Evolutionary conservation across 1,140 invertebrate genomes (phyloP), one percentile per base, ranked within the genome.

Genomic region (Aphaenogaster floridana): DNA sequence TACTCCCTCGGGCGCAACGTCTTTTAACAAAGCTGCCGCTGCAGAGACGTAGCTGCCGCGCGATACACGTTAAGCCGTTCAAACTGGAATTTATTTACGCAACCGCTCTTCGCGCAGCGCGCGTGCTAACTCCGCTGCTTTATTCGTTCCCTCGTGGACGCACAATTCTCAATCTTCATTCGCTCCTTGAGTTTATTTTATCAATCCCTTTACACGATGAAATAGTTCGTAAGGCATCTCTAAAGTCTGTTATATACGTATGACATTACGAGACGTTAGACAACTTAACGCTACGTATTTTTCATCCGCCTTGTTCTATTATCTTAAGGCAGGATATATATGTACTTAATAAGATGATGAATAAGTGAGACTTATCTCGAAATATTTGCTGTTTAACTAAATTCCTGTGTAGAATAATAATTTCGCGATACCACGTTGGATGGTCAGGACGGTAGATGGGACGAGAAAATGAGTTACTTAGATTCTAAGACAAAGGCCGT

Each of bases 71-170:
- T 93, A 93, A 90, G 77, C 86, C 79, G 89, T 93, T 91, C 91
- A 92, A 92, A 93, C 87, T 87, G 77, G 92, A 93, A 93, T 93
- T 93, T 93, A 93, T 93, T 92, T 92, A 91, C 59, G 80, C 69
- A 84, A 74, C 59, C 86, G 63, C 28, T 74, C 45, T 50, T 71
- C 48, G 66, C 48, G 66, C 36, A 66, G 36, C 39, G 42, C 39
- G 69, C 59, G 68, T 57, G 17, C 48, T 21, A 36, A 63, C 76
- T 78, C 57, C 61, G 45, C 57, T 48, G 45, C 42, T 72, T 74
- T 61, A 6, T 61, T 66, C 74, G 59, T 50, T 48, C 28, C 57
- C 36, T 15, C 48, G 52, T 66, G 54, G 68, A 74, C 68, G 57
- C 17, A 48, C 54, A 76, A 84, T 84, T 76, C 42, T 63, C 80